Evolutionary conservation across 2,797 vertebrate genomes (phyloP), one percentile per base, ranked within the genome.

Genomic region (Thunnus albacares): DNA sequence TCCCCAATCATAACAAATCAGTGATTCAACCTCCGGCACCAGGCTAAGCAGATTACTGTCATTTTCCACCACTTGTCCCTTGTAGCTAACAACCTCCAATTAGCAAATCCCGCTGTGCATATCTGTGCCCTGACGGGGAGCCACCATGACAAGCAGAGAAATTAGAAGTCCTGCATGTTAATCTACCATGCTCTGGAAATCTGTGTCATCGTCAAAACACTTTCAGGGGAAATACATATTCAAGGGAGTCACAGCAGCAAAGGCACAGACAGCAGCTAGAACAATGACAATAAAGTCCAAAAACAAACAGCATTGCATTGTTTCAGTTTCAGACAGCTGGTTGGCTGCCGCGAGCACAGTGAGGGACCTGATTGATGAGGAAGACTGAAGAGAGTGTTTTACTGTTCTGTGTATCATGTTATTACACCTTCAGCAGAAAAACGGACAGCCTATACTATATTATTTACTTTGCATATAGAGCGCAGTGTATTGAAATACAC

Each of bases 1-100:
- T 92, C 87, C 89, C 89, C 91, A 95, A 96, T 96, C 94, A 95
- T 94, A 95, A 95, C 93, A 95, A 95, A 95, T 95, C 93, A 85
- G 87, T 86, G 88, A 87, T 93, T 93, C 87, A 94, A 91, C 91
- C 92, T 95, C 94, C 86, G 91, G 93, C 89, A 95, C 83, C 89
- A 90, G 95, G 94, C 91, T 94, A 95, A 96, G 95, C 90, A 91
- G 93, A 96, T 96, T 96, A 96, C 94, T 92, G 96, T 95, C 91
- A 96, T 96, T 95, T 96, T 96, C 95, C 90, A 95, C 91, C 93
- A 94, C 95, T 96, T 96, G 95, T 96, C 95, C 95, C 95, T 96
- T 88, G 92, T 95, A 94, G 95, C 93, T 93, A 96, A 97, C 95
- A 94, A 93, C 89, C 95, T 96, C 93, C 95, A 96, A 95, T 96